Percentiles rank a stretch among this genome's conserved stretches.
Evolutionary conservation across 2,888 invertebrate genomes (phyloP).

Genomic region (Strigamia transsilvanica): DNA sequence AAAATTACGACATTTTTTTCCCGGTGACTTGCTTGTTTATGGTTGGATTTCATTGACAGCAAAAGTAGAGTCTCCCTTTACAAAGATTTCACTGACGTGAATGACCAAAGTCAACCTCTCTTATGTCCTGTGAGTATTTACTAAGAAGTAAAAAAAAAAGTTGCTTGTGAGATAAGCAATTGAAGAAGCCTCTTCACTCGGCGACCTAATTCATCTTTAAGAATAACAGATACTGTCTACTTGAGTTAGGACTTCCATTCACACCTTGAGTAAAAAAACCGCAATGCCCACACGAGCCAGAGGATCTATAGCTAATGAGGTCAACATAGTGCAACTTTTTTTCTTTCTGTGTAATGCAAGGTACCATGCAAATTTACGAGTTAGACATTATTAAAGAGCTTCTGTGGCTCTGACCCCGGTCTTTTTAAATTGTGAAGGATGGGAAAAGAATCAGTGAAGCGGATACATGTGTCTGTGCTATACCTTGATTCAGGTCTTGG

Average conservation of each 20-base stretch:
- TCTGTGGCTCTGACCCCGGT: conserved; percentile 34
- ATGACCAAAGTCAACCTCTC: conserved; percentile 46
- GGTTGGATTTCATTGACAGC: conserved; percentile 41
- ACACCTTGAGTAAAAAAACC: conserved; percentile 25
- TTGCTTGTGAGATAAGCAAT: conserved; percentile 34
- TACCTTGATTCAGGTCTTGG: conserved; percentile 31
- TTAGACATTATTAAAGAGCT: conserved; percentile 46
- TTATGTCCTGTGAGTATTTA: conserved; percentile 30
- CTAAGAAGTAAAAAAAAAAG: conserved; percentile 32
- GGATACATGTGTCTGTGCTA: conserved; percentile 22
- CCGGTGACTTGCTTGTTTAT: conserved; percentile 21
- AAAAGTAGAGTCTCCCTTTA: conserved; percentile 26
- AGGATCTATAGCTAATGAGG: conserved; percentile 51
- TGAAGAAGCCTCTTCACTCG: conserved; percentile 33
- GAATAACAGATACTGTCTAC: conserved; percentile 38
- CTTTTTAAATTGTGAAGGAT: conserved; percentile 44
- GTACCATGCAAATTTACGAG: conserved; percentile 52
- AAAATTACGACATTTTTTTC: conserved; percentile 39
- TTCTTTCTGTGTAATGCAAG: conserved; percentile 5
- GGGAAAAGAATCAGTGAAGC: conserved; percentile 40
- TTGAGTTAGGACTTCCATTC: conserved; percentile 40
- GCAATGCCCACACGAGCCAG: conserved; percentile 52
- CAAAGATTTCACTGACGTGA: conserved; percentile 46
- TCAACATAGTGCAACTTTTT: conserved; percentile 50
- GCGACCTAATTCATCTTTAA: conserved; percentile 43